Evolutionary conservation across 2,888 invertebrate genomes (phyloP).

Genomic region (Coelinius sp.): DNA sequence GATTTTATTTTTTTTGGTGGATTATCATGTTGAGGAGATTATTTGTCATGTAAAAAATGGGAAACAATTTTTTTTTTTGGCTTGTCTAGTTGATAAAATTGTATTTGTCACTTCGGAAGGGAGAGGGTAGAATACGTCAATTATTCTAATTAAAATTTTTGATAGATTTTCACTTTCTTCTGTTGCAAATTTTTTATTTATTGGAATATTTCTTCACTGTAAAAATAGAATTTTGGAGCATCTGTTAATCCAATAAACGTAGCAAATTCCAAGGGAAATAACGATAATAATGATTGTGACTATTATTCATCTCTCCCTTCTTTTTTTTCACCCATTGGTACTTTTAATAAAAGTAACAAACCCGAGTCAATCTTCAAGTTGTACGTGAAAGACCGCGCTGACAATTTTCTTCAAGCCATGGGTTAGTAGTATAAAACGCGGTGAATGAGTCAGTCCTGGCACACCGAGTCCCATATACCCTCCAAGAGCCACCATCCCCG

Average conservation of each 20-base stretch:
- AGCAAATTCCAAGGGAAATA: background rate
- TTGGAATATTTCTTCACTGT: too few relatives aligned
- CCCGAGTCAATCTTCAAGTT: conserved; percentile 34
- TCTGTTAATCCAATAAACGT: background rate
- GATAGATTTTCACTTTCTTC: too few relatives aligned
- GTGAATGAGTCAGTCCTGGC: conserved; percentile 17
- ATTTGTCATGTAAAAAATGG: background rate
- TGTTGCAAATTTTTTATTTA: too few relatives aligned
- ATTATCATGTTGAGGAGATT: too few relatives aligned
- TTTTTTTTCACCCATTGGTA: background rate
- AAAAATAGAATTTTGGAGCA: too few relatives aligned
- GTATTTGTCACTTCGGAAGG: too few relatives aligned
- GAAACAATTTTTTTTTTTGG: too few relatives aligned
- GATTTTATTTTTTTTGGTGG: background rate
- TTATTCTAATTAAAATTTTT: too few relatives aligned
- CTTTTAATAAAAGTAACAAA: conserved; percentile 26
- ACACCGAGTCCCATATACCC: background rate
- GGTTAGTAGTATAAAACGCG: conserved; percentile 23
- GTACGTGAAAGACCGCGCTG: conserved; percentile 9
- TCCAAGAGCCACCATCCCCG: conserved; percentile 27
- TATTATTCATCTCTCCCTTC: background rate
- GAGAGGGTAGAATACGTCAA: too few relatives aligned
- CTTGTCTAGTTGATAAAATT: too few relatives aligned
- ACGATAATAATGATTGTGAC: background rate
- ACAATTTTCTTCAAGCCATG: background rate